phyloP scores from a whole-genome alignment of 1,140 invertebrate species.

The Psix sp. region DNA sequence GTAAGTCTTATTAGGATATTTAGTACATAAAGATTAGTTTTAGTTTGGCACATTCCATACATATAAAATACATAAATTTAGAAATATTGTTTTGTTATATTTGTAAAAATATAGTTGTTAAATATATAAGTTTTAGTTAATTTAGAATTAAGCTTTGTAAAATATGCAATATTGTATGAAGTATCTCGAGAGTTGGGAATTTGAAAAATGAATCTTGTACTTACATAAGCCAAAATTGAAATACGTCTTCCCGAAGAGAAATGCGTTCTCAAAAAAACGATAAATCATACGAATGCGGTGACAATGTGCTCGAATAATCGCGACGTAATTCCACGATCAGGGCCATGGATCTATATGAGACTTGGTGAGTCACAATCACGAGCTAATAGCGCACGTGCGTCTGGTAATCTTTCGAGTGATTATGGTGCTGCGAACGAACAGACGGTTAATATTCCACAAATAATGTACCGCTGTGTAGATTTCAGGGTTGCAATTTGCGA shows the following conservation, averaged over 20 bases:
- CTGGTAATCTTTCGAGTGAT: constrained; percentile 32
- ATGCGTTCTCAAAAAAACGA: constrained; percentile 6
- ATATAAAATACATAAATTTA: too few species aligned
- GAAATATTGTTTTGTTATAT: too few species aligned
- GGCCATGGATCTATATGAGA: constrained; percentile 50
- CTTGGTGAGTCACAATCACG: constrained; percentile 57
- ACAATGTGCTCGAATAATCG: constrained; percentile 29
- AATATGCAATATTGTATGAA: too few species aligned
- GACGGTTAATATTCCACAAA: constrained; percentile 32
- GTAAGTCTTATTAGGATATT: too few species aligned
- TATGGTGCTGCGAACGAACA: constrained; percentile 36
- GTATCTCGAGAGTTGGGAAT: too few species aligned
- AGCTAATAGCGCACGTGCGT: constrained; percentile 56
- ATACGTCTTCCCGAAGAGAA: constrained; percentile 14
- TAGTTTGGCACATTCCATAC: too few species aligned
- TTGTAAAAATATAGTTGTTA: too few species aligned
- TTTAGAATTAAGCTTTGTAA: too few species aligned
- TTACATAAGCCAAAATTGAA: too few species aligned
- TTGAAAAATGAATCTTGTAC: too few species aligned
- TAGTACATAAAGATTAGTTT: too few species aligned
- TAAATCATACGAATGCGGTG: constrained; percentile 22
- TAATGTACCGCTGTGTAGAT: constrained; percentile 35
- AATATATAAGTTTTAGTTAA: too few species aligned
- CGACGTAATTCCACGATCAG: constrained; percentile 36
- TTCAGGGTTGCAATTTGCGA: constrained; percentile 44